Evolutionary conservation across 2,888 invertebrate species (phyloP), one percentile per base, ranked within the genome.

Genomic region (Drosophila ustulata): DNA sequence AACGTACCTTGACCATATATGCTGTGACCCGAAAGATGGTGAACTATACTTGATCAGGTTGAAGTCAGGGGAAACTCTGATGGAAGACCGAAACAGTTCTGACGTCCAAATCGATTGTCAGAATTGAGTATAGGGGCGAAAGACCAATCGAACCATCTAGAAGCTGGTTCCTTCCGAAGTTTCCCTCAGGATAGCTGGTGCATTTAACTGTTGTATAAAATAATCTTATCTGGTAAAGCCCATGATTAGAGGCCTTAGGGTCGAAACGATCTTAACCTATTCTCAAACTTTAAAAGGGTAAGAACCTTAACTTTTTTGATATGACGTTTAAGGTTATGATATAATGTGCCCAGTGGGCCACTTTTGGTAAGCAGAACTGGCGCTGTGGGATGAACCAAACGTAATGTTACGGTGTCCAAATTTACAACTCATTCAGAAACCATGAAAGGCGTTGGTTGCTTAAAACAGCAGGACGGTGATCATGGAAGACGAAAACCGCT

Each of bases 71-170:
- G 76, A 75, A 75, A 75, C 68, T 66, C 75, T 75, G 78, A 71
- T 75, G 95, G 95, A 95, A 94, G 95, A 94, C 94, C 94, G 94
- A 92, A 95, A 94, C 94, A 94, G 93, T 94, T 95, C 95, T 95
- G 95, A 95, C 94, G 95, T 95, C 95, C 95, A 95, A 95, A 95
- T 95, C 95, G 95, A 95, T 95, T 95, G 94, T 95, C 94, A 92
- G 94, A 95, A 94, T 94, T 95, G 94, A 94, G 94, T 94, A 95
- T 95, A 95, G 95, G 94, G 95, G 94, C 93, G 93, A 94, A 94
- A 94, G 94, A 79, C 74, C 70, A 95, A 95, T 95, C 94, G 94
- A 95, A 95, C 95, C 94, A 94, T 95, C 95, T 95, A 94, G 94
- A 95, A 95, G 95, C 95, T 95, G 95, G 95, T 95, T 95, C 94